A percentile compares a stretch with the other conserved stretches of the same genome.
phyloP scores from a whole-genome alignment of 2,113 vertebrate genomes.

The Tiliqua scincoides region DNA sequence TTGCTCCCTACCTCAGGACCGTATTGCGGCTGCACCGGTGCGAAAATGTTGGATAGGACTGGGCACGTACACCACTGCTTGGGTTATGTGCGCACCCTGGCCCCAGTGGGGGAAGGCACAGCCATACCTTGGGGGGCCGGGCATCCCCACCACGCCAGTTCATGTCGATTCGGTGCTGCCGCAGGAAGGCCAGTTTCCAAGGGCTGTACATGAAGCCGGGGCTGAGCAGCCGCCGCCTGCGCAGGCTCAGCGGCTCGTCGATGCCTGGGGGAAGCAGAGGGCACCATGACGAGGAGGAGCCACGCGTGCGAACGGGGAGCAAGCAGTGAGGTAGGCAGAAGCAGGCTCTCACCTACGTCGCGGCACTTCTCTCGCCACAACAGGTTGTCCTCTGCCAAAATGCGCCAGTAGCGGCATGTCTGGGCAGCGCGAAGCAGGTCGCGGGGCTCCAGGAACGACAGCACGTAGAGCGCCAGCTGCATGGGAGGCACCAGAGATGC shows the following conservation, averaged over 20 bases:
- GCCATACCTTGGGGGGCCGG: slow-evolving; percentile 65
- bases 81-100: too few relatives aligned
- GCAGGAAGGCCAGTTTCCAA: slow-evolving; percentile 71
- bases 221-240: slow-evolving; percentile 63
- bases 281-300: rapidly evolving
- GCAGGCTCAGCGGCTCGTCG: slow-evolving; percentile 61
- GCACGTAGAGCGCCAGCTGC: slow-evolving; percentile 59
- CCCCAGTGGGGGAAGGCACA: background rate
- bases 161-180: slow-evolving; percentile 70
- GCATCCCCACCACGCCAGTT: slow-evolving; percentile 72
- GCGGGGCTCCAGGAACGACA: slow-evolving; percentile 62
- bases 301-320: background rate
- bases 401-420: slow-evolving; percentile 71
- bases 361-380: slow-evolving; percentile 75
- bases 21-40: too few relatives aligned
- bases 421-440: slow-evolving; percentile 68
- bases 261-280: slow-evolving; percentile 47
- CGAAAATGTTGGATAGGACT: too few relatives aligned
- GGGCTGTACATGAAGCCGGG: slow-evolving; percentile 74
- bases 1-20: too few relatives aligned
- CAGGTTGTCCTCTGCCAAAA: slow-evolving; percentile 62
- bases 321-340: rapidly evolving
- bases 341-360: slow-evolving; percentile 51
- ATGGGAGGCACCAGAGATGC: rapidly evolving
- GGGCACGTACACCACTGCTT: too few relatives aligned